These are phyloP conservation scores for Sebastes hubbsi DNA, from an alignment of 2,797 vertebrate species.

Conservation along the genomic window DNA sequence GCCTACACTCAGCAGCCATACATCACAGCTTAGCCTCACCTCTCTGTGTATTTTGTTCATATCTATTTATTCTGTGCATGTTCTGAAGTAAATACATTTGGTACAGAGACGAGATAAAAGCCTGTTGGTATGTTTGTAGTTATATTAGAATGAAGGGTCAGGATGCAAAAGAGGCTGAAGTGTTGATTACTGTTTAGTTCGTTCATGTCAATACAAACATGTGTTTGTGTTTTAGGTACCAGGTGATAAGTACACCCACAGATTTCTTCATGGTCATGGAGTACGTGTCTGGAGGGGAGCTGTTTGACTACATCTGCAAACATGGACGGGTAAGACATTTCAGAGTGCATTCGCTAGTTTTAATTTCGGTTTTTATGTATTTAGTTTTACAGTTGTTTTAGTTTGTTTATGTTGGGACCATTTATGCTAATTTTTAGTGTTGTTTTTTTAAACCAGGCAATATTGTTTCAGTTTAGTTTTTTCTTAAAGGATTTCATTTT, in stretches of 20 bases:
- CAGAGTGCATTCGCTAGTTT: too few species aligned
- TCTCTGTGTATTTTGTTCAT: not conserved
- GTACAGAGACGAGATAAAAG: not conserved
- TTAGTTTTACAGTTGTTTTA: too few species aligned
- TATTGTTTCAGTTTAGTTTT: too few species aligned
- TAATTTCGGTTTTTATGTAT: not conserved
- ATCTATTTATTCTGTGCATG: not conserved
- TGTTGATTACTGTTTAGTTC: not conserved
- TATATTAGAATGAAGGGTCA: not conserved
- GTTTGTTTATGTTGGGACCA: not conserved
- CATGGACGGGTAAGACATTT: constrained; percentile 89
- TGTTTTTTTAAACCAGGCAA: too few species aligned
- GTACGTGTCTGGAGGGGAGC: constrained; percentile 95
- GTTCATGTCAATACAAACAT: not conserved
- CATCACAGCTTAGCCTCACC: not conserved
- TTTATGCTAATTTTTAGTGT: too few species aligned
- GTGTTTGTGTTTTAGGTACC: constrained; percentile 86
- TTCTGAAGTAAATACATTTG: not conserved
- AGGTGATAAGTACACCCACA: constrained; percentile 98
- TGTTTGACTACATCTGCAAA: constrained; percentile 99
- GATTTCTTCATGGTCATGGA: constrained; percentile 99
- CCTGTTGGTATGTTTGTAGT: not conserved
- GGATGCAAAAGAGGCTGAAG: not conserved
- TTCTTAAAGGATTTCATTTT: too few species aligned
- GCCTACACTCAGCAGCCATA: constrained; percentile 8